Evolutionary conservation across 1,140 invertebrate genomes (phyloP), one percentile per base, ranked within the genome.

Genomic region (Patella vulgata): DNA sequence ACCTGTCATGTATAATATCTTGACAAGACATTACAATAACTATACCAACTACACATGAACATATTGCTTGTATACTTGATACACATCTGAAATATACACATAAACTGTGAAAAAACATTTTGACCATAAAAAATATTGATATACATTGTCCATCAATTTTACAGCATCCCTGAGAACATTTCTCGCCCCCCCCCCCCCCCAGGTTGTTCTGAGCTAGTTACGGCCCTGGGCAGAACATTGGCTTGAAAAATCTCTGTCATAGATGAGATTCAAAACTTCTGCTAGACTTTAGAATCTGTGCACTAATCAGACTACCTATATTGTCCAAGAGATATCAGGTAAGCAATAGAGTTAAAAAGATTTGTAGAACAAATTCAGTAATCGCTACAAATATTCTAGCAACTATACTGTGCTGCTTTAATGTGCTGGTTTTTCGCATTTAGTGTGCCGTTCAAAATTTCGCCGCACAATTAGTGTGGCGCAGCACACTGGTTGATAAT

Each of bases 1-100:
- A 78, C 76, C 36, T 70, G 46, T 74, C 74, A 17, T 46, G 40
- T 66, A 78, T 75, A 39, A 78, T 68, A 44, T 78, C 63, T 43
- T 64, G 44, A 53, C 74, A 75, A 19, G 51, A 17, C 17, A 36
- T 25, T 11, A 62, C 52, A 21, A 76, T 74, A 11, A 68, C 55
- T 11, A 63, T 40, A 36, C 76, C 76, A 21, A 58, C 68, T 19
- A 59, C 14, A 33, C 63, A 70, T 25, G 76, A 60, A 36, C 69
- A 40, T 9, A 72, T 27, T 12, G 70, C 76, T 46, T 78, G 76
- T 8, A 74, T 17, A 56, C 64, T 66, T 12, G 64, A 71, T 5
- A 74, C 67, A 59, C 66, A 70, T 67, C 74, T 78, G 59, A 57
- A 73, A 71, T 46, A 46, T 43, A 39, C 28, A 55, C 31, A 33